These are phyloP conservation scores for Bryconaethiops microstoma DNA, from an alignment of 2,797 vertebrate genomes.

Conservation along the genomic window DNA sequence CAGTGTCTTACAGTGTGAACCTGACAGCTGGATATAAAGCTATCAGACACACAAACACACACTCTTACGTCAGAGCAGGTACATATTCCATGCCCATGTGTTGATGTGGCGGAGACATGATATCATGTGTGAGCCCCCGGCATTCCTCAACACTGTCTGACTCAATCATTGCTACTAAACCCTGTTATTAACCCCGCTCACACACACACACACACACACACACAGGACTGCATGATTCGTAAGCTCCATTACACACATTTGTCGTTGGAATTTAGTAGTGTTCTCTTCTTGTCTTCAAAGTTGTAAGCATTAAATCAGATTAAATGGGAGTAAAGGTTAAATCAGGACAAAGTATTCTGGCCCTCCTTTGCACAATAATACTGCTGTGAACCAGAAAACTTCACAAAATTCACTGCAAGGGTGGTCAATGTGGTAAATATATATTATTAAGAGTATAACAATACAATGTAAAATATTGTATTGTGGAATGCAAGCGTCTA, in stretches of 20 bases:
- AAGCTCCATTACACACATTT: background rate
- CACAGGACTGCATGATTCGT: background rate
- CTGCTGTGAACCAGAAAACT: too few species aligned
- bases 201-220: background rate
- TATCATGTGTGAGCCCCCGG: conserved; percentile 1
- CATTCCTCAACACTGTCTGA: conserved; percentile 13
- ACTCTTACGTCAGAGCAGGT: background rate
- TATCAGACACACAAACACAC: background rate
- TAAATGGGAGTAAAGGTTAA: background rate
- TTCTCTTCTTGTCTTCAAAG: background rate
- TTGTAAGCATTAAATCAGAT: too few species aligned
- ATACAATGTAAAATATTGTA: too few species aligned
- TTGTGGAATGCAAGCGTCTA: too few species aligned
- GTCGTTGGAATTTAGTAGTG: background rate
- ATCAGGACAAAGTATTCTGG: background rate
- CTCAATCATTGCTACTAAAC: conserved; percentile 21
- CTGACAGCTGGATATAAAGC: background rate
- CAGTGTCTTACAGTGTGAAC: background rate
- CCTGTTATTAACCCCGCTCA: conserved; percentile 19
- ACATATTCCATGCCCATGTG: background rate
- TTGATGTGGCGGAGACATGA: conserved; percentile 17
- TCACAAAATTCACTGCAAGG: too few species aligned
- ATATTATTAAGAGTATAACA: too few species aligned
- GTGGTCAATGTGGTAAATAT: too few species aligned
- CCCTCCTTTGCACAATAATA: background rate